phyloP scores from a whole-genome alignment of 2,888 invertebrate species.

The Cephus pulcher region DNA sequence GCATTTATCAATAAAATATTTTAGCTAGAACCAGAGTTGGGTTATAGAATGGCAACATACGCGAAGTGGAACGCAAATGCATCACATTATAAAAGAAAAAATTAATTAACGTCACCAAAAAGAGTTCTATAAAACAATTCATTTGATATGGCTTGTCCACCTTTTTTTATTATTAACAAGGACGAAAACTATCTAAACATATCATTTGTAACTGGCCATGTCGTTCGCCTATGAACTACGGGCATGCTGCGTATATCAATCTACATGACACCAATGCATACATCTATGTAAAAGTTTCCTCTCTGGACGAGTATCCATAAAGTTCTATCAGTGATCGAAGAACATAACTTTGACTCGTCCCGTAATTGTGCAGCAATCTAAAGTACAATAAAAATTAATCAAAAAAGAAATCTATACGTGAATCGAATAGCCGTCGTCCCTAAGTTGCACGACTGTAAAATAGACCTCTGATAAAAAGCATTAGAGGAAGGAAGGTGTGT shows the following conservation, averaged over 20 bases:
- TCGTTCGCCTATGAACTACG: slow-evolving; percentile 14
- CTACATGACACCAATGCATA: slow-evolving; percentile 36
- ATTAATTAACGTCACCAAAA: neutral
- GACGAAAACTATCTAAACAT: slow-evolving; percentile 25
- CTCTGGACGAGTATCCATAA: neutral
- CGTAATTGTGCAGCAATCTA: neutral
- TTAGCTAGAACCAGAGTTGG: slow-evolving; percentile 30
- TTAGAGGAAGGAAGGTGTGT: neutral
- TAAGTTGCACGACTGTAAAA: neutral
- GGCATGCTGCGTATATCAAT: slow-evolving; percentile 1
- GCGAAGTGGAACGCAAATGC: neutral
- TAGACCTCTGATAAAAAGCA: neutral
- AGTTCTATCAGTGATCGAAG: neutral
- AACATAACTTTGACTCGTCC: neutral
- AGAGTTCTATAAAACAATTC: neutral
- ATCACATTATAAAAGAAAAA: neutral
- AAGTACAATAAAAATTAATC: neutral
- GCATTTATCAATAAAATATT: slow-evolving; percentile 8
- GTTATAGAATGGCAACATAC: slow-evolving; percentile 40
- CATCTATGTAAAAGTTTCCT: slow-evolving; percentile 1
- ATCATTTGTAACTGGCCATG: slow-evolving; percentile 33
- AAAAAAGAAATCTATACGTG: neutral
- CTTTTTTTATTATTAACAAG: neutral
- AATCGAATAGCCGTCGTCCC: neutral
- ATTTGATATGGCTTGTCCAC: slow-evolving; percentile 1